Evolutionary conservation across 2,113 vertebrate genomes (phyloP).

Genomic region (Drymodes brunneopygia): DNA sequence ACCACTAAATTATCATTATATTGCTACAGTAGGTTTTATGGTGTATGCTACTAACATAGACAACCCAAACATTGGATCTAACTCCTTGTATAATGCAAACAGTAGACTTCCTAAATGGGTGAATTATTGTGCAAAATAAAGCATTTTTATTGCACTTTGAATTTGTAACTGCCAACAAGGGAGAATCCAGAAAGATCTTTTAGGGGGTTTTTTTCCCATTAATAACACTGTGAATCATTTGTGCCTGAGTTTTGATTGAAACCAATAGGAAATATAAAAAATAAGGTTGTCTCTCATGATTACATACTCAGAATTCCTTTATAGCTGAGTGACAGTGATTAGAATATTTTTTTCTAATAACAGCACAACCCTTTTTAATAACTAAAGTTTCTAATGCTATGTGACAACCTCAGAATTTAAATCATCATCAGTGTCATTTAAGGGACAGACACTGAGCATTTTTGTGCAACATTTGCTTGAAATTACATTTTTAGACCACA

Average conservation of each 20-base stretch:
- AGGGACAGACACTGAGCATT: background rate
- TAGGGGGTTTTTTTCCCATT: background rate
- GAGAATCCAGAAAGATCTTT: background rate
- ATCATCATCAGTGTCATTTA: background rate
- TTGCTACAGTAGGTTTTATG: background rate
- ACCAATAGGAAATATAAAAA: background rate
- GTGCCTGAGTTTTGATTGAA: background rate
- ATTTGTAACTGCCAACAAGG: background rate
- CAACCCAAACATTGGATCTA: background rate
- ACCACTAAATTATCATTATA: background rate
- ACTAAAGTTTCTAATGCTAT: background rate
- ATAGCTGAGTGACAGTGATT: background rate
- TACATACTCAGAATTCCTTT: background rate
- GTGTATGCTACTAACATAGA: background rate
- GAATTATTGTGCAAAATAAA: background rate
- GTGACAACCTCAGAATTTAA: background rate
- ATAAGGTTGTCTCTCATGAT: background rate
- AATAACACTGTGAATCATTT: background rate
- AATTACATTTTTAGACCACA: background rate
- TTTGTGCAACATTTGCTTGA: background rate
- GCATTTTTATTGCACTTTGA: background rate
- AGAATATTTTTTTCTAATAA: background rate
- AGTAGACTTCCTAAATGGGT: background rate
- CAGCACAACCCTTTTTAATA: background rate
- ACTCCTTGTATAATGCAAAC: background rate